Evolutionary conservation across 2,797 vertebrate genomes (phyloP).

Genomic region (Xiphophorus birchmanni): DNA sequence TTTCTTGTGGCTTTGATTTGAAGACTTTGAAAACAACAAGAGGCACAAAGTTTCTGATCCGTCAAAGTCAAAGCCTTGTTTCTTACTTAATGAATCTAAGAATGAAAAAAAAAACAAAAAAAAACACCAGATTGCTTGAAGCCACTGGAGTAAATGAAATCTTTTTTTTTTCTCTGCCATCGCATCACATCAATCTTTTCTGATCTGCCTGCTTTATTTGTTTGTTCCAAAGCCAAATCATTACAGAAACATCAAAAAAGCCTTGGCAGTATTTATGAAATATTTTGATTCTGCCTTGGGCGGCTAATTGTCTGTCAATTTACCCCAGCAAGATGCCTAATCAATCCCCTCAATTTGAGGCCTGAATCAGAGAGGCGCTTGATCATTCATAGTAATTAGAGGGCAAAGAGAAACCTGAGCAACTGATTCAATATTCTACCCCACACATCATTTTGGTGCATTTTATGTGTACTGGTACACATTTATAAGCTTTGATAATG

Average conservation of each 20-base stretch:
- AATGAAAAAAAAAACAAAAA: background rate
- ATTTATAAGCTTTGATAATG: constrained; percentile 4
- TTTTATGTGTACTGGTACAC: constrained; percentile 10
- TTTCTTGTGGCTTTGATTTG: background rate
- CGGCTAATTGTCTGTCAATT: constrained; percentile 54
- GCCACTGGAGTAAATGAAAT: constrained; percentile 6
- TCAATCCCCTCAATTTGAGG: constrained; percentile 58
- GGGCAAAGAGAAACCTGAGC: constrained; percentile 43
- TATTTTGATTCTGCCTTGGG: constrained; percentile 37
- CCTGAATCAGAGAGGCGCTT: constrained; percentile 30
- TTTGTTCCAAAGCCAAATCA: constrained; percentile 16
- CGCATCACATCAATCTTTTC: constrained; percentile 16
- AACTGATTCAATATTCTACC: constrained; percentile 19
- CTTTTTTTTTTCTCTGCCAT: constrained; percentile 16
- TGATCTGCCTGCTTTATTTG: constrained; percentile 21
- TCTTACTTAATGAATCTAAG: constrained; percentile 5
- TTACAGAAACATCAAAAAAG: constrained; percentile 38
- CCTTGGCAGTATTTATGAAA: constrained; percentile 18
- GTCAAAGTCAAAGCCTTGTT: background rate
- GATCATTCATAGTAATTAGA: constrained; percentile 57
- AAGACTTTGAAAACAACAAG: background rate
- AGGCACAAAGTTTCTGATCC: background rate
- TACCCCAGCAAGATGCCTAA: constrained; percentile 38
- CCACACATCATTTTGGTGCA: background rate
- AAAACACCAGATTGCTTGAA: background rate